Evolutionary conservation across 1,140 invertebrate species (phyloP).

Genomic region (Trachelipus rathkii): DNA sequence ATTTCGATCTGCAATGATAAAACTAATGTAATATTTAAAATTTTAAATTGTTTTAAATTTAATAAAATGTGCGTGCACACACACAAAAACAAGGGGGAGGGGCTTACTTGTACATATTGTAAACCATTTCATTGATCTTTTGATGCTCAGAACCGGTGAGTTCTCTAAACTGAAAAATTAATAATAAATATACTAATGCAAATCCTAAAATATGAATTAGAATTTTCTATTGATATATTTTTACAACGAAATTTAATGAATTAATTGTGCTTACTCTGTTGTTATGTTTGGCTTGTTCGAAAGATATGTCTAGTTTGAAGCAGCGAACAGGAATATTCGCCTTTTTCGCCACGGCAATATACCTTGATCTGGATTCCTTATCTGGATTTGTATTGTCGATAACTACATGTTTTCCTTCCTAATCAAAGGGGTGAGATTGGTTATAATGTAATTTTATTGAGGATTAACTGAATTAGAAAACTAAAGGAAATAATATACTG

Average conservation of each 20-base stretch:
- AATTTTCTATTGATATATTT: too few relatives aligned
- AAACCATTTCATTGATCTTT: constrained; percentile 69
- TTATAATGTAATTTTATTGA: too few relatives aligned
- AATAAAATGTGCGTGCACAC: too few relatives aligned
- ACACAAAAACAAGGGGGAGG: neutral
- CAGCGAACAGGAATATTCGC: constrained; percentile 67
- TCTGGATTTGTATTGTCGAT: constrained; percentile 93
- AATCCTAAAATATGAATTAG: neutral
- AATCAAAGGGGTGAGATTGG: too few relatives aligned
- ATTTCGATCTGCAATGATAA: constrained; percentile 33
- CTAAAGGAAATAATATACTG: too few relatives aligned
- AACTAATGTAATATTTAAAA: too few relatives aligned
- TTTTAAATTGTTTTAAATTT: too few relatives aligned
- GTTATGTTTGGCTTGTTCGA: constrained; percentile 77
- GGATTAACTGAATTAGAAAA: too few relatives aligned
- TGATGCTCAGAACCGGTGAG: constrained; percentile 71
- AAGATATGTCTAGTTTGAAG: constrained; percentile 68
- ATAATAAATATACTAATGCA: neutral
- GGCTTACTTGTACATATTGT: constrained; percentile 72
- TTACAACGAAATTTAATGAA: neutral
- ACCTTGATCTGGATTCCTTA: constrained; percentile 66
- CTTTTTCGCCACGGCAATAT: constrained; percentile 65
- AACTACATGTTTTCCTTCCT: constrained; percentile 68
- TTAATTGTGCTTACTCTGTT: constrained; percentile 61
- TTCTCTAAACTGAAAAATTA: constrained; percentile 62